Base-by-base conservation (phyloP, 2,797 vertebrate genomes). In the Anabas testudineus region DNA sequence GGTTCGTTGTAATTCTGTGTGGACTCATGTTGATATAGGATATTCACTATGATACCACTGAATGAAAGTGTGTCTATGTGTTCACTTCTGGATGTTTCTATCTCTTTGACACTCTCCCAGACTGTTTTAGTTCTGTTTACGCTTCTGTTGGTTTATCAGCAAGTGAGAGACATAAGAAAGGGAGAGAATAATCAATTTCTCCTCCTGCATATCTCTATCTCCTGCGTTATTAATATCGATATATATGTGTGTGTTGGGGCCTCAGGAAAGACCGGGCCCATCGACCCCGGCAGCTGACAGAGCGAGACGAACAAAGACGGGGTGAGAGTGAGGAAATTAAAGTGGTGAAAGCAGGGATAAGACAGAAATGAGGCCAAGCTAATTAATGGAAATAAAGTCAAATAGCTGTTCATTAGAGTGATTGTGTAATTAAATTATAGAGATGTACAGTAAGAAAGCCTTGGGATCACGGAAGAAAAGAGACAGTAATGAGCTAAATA, bases 141-240 rank as follows among this genome's bases (percentile, higher is more conserved):
- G 53, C 42, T 24, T 63, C 51, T 61, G 48, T 59, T 64, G 43
- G 37, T 46, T 47, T 49, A 41, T 74, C 42, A 54, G 43, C 49
- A 65, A 53, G 19, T 7, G 24, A 56, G 53, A 63, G 53, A 19
- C 37, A n/a, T 24, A 30, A 46, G 30, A 56, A 18, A 62, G 58
- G 59, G 32, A 5, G 21, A 65, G 54, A 47, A 70, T 72, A 69
- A 86, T 87, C 74, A 63, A 79, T 84, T 59, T 61, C 48, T 61
- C 59, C 54, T 43, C 36, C 42, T 13, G 28, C 71, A 74, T 36
- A 64, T 84, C 84, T 84, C 67, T 62, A 83, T 84, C 80, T 67
- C 71, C 61, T 71, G 36, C 61, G 64, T 76, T 84, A 84, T 80
- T 75, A 85, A 82, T 81, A 81, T 67, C 49, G 60, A 80, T 60